Percentiles rank a stretch among this genome's conserved stretches.
Evolutionary conservation across 2,797 vertebrate species (phyloP).

Genomic region (Chrysocyon brachyurus): DNA sequence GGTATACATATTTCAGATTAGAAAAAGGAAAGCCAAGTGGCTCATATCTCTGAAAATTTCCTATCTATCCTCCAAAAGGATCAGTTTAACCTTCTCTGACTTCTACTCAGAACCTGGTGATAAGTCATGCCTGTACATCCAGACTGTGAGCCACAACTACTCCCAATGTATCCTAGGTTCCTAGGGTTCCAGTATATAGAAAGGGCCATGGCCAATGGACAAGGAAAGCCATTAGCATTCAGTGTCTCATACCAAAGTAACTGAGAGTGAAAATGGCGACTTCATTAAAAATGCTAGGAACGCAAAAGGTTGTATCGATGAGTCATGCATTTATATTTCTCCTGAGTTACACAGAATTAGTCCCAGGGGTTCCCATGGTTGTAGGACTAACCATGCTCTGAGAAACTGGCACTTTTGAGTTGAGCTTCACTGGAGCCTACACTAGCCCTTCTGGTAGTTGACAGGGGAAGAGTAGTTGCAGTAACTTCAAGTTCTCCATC

Average conservation of each 20-base stretch:
- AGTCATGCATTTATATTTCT: neutral
- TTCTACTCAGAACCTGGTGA: neutral
- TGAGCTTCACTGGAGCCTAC: neutral
- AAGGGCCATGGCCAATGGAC: neutral
- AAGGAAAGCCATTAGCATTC: neutral
- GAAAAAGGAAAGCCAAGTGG: neutral
- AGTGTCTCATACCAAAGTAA: neutral
- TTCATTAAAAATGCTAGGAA: neutral
- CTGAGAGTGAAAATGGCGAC: neutral
- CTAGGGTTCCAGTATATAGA: neutral
- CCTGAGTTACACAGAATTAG: neutral
- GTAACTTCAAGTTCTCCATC: neutral
- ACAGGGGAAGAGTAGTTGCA: neutral
- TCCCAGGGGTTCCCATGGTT: neutral
- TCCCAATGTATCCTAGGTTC: no score
- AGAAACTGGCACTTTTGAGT: neutral
- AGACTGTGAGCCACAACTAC: neutral
- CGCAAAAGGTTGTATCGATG: neutral
- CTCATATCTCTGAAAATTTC: neutral
- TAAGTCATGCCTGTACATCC: neutral
- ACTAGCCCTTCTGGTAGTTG: neutral
- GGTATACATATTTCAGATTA: neutral
- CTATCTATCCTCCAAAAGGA: neutral
- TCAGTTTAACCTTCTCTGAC: neutral
- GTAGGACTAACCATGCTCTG: neutral